phyloP scores from a whole-genome alignment of 2,113 vertebrate genomes.

The Serinus canaria region DNA sequence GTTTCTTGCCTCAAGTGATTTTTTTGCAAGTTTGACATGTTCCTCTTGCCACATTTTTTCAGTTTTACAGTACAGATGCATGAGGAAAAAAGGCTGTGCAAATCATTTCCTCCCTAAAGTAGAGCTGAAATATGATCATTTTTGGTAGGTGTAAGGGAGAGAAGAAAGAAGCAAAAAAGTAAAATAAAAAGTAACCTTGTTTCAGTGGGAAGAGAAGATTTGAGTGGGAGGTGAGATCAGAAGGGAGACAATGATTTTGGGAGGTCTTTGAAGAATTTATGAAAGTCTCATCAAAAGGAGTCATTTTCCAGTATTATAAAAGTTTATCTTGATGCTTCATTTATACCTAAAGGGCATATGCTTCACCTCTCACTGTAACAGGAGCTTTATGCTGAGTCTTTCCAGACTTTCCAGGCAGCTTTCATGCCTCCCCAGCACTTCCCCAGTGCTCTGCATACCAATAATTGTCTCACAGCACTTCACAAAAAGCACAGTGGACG shows the following conservation, averaged over 20 bases:
- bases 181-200: not conserved
- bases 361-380: not conserved
- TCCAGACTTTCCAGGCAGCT: not conserved
- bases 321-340: not conserved
- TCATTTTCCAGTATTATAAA: not conserved
- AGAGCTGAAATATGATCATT: not conserved
- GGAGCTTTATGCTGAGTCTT: not conserved
- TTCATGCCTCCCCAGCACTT: not conserved
- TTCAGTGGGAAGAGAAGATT: constrained; percentile 1
- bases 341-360: not conserved
- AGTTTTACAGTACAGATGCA: constrained; percentile 3
- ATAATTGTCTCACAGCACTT: not conserved
- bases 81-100: not conserved
- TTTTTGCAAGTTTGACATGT: not conserved
- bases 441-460: not conserved
- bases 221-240: constrained; percentile 16
- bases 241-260: not conserved
- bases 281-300: not conserved
- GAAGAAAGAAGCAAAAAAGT: not conserved
- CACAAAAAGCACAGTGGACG: not conserved
- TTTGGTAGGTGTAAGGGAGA: not conserved
- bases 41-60: not conserved
- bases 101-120: not conserved
- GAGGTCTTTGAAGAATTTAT: constrained; percentile 2
- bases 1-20: not conserved